phyloP scores from a whole-genome alignment of 2,113 vertebrate genomes.

The Gymnocephalus cernua region DNA sequence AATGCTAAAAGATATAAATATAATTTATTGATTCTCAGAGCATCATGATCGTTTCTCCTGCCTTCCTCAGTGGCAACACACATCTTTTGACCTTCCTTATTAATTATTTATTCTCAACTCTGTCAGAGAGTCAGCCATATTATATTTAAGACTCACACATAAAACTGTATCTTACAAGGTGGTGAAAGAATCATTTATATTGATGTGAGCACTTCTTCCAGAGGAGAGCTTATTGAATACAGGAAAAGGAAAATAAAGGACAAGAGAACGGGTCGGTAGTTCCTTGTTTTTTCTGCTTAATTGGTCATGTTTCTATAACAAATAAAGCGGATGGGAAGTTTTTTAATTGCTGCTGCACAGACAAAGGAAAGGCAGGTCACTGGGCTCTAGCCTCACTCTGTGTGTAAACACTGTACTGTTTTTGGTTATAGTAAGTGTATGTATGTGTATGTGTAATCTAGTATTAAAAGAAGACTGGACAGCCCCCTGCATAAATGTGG shows the following conservation, averaged over 20 bases:
- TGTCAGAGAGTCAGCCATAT: not conserved
- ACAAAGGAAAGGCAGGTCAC: slow-evolving; percentile 46
- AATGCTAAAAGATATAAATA: not conserved
- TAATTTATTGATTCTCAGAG: not conserved
- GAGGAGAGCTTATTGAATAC: slow-evolving; percentile 1
- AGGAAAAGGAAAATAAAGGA: slow-evolving; percentile 26
- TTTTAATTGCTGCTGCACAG: slow-evolving; percentile 56
- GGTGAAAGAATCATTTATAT: slow-evolving; percentile 14
- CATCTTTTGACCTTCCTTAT: not conserved
- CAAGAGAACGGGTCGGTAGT: slow-evolving; percentile 8
- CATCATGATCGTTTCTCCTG: not conserved
- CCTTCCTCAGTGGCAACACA: not conserved
- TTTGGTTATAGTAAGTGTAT: slow-evolving; percentile 4
- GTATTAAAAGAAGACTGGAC: not conserved
- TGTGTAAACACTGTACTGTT: not conserved
- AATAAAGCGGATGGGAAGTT: slow-evolving; percentile 68
- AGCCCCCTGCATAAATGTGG: not conserved
- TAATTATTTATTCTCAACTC: not conserved
- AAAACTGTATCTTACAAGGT: not conserved
- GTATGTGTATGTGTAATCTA: not conserved
- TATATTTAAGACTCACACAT: not conserved
- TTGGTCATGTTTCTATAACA: slow-evolving; percentile 65
- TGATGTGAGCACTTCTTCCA: slow-evolving; percentile 42
- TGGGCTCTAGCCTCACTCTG: slow-evolving; percentile 29
- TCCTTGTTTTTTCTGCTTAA: slow-evolving; percentile 65